Base-by-base conservation (phyloP, 2,888 invertebrate species). In the Aproaerema taeniolella region DNA sequence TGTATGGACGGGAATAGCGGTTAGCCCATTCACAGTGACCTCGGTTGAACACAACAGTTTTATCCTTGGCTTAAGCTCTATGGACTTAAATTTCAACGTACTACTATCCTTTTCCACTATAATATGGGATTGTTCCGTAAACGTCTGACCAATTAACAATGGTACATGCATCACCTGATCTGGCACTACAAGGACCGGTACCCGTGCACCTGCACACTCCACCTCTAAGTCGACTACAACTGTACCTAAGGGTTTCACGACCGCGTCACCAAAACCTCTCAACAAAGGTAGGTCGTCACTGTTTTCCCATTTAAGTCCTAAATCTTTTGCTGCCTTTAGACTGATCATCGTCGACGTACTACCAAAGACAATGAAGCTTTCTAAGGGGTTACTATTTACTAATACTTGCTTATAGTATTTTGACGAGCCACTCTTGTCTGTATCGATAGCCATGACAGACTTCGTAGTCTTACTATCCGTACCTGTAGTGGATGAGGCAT, bases 61-160 rank as follows among this genome's bases (percentile, higher is more conserved):
- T 7, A 8, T 30, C 10, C 12, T 30, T 12, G 13, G 2, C 4
- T 11, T 2, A 11, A 8, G 12, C 11, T 30, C 12, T 30, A 12
- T n/a, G 3, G 26, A 26, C 31, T 11, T 8, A 31, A 32, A 8
- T 9, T 4, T 15, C 13, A 15, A 15, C 8, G 6, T 32, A n/a
- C 8, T 7, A 17, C 11, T 15, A 16, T 14, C 9, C n/a, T 17
- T 32, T 5, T 15, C n/a, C 4, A 17, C 17, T 9, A 32, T 9
- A 10, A 38, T 10, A 20, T 29, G 38, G 10, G 16, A 6, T 31
- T 38, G 38, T 17, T 38, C 38, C 2, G 38, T 38, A 10, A 38
- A 38, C 4, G 30, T 30, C 12, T 30, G 29, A 6, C 38, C 38
- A n/a, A 38, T 4, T 10, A 31, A 12, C 9, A 38, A n/a, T 12